These are phyloP conservation scores for Harpagoxenus sublaevis DNA, from an alignment of 2,888 invertebrate species.

Conservation along the genomic window DNA sequence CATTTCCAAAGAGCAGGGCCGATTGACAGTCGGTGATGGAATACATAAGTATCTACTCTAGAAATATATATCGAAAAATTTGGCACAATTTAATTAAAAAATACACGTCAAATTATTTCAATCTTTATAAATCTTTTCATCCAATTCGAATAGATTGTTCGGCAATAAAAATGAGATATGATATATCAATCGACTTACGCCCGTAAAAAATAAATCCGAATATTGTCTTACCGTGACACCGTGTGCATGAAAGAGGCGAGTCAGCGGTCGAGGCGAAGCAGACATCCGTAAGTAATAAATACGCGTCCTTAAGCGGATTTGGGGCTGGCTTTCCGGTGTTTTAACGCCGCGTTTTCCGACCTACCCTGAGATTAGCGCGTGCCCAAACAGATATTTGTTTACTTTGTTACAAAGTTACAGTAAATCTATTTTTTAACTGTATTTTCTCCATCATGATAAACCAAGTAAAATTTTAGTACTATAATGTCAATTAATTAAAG, in stretches of 20 bases:
- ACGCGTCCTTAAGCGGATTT: conserved; percentile 84
- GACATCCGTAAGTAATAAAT: conserved; percentile 84
- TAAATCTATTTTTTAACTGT: conserved; percentile 23
- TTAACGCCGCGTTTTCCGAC: conserved; percentile 82
- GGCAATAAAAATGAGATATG: neutral
- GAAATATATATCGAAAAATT: conserved; percentile 10
- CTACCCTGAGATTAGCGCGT: conserved; percentile 81
- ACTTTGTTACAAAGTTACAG: conserved; percentile 4
- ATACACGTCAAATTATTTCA: neutral
- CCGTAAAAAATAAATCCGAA: neutral
- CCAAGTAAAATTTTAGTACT: neutral
- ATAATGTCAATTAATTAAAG: neutral
- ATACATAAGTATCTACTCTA: neutral
- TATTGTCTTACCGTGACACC: neutral
- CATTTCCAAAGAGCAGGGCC: neutral
- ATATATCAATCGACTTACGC: neutral
- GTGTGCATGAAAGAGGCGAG: neutral
- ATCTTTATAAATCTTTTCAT: neutral
- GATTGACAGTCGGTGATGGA: neutral
- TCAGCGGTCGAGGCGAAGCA: conserved; percentile 77
- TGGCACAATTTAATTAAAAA: neutral
- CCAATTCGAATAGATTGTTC: neutral
- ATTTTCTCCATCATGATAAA: neutral
- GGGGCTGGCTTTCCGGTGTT: conserved; percentile 83
- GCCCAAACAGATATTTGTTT: conserved; percentile 79